Evolutionary conservation across 2,888 invertebrate genomes (phyloP).

Genomic region (Stenoptilia bipunctidactyla): DNA sequence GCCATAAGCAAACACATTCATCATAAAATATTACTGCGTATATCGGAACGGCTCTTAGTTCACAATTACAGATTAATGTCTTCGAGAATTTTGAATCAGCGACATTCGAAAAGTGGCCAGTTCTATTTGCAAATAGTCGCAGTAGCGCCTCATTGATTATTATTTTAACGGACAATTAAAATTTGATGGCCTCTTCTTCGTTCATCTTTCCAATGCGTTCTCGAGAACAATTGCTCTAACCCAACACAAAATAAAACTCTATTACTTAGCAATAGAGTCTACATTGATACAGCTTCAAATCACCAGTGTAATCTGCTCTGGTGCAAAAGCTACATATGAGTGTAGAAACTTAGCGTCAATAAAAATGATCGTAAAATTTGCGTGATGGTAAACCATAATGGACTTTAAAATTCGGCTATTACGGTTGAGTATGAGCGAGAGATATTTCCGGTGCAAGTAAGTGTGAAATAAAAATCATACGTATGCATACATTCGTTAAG

Average conservation of each 20-base stretch:
- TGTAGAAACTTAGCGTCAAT: constrained; percentile 66
- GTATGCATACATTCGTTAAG: constrained; percentile 70
- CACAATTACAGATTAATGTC: constrained; percentile 18
- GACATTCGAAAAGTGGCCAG: too few relatives aligned
- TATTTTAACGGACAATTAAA: constrained; percentile 71
- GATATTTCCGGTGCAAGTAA: constrained; percentile 30
- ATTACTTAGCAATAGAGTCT: constrained; percentile 22
- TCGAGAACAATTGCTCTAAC: neutral
- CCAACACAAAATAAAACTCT: constrained; percentile 21
- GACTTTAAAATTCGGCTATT: constrained; percentile 24
- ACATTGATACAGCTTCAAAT: constrained; percentile 19
- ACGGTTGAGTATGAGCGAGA: constrained; percentile 24
- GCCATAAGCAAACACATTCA: constrained; percentile 41
- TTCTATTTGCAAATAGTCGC: constrained; percentile 37
- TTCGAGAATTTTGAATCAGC: too few relatives aligned
- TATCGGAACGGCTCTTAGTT: constrained; percentile 23
- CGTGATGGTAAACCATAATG: constrained; percentile 25
- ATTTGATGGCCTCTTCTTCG: constrained; percentile 66
- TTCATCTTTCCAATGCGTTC: constrained; percentile 37
- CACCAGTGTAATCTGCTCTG: constrained; percentile 33
- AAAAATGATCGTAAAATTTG: constrained; percentile 62
- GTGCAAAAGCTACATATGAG: constrained; percentile 48
- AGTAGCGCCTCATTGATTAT: constrained; percentile 58
- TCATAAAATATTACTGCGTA: constrained; percentile 41
- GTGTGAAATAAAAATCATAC: constrained; percentile 69